A percentile compares a stretch with the other conserved stretches of the same genome.
Conservation (phyloP, 2,113 vertebrate species). For the Emydocephalus ijimae region DNA sequence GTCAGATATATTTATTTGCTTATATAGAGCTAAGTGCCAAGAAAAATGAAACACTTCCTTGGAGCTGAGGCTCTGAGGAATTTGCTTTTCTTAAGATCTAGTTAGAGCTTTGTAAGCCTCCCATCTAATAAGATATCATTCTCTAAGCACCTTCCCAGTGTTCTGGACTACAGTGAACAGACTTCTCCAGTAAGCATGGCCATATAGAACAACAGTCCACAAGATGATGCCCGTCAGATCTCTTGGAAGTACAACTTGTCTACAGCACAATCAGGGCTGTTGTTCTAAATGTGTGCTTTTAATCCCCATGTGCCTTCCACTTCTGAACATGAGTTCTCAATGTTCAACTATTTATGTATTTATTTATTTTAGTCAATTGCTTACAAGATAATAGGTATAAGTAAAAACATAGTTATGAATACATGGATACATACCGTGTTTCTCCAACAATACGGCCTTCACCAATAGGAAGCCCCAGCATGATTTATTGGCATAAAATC, state of each 20-base stretch:
- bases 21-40: background rate
- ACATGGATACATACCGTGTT: too few relatives aligned
- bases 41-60: background rate
- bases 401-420: too few relatives aligned
- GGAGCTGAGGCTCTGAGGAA: background rate
- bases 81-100: background rate
- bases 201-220: background rate
- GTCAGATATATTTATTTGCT: background rate
- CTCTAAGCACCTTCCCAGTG: background rate
- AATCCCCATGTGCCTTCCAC: background rate
- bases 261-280: background rate
- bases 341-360: background rate
- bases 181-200: background rate
- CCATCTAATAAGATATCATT: background rate
- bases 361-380: too few relatives aligned
- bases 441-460: too few relatives aligned
- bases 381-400: too few relatives aligned
- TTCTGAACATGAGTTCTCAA: background rate
- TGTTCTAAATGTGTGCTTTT: background rate
- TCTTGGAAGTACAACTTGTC: background rate
- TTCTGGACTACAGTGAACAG: background rate
- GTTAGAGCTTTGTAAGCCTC: background rate
- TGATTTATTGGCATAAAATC: too few relatives aligned
- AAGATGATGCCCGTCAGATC: background rate
- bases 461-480: too few relatives aligned